These are phyloP conservation scores for Brachypterus glaber DNA, from an alignment of 2,888 invertebrate genomes.

Conservation along the genomic window DNA sequence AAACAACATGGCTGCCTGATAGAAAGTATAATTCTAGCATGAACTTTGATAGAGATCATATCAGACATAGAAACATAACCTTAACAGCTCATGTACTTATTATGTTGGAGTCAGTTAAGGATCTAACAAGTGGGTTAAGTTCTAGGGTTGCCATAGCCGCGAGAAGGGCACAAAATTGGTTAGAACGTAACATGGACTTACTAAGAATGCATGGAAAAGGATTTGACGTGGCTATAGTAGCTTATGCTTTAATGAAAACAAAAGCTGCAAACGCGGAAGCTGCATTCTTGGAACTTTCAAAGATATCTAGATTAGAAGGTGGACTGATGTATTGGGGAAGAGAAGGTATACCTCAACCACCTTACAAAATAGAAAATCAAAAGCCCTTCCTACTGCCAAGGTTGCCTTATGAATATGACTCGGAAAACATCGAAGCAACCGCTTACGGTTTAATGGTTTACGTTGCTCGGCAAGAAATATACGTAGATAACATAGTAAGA, in stretches of 20 bases:
- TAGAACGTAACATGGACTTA: conserved; percentile 73
- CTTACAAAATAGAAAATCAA: conserved; percentile 81
- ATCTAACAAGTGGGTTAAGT: conserved; percentile 61
- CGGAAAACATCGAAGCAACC: conserved; percentile 86
- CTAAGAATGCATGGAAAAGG: conserved; percentile 62
- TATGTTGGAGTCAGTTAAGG: conserved; percentile 74
- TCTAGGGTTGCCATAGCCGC: conserved; percentile 68
- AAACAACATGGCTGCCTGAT: conserved; percentile 78
- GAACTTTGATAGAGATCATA: conserved; percentile 43
- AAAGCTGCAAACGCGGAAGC: conserved; percentile 80
- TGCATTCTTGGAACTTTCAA: conserved; percentile 65
- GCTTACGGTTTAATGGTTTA: conserved; percentile 86
- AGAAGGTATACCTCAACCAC: conserved; percentile 67
- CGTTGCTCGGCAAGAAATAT: conserved; percentile 72
- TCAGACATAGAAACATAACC: conserved; percentile 69
- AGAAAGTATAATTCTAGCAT: conserved; percentile 75
- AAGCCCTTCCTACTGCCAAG: conserved; percentile 83
- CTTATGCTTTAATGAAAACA: conserved; percentile 75
- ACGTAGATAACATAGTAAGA: conserved; percentile 76
- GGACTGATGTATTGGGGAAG: conserved; percentile 82
- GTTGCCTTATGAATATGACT: conserved; percentile 78
- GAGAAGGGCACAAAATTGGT: conserved; percentile 64
- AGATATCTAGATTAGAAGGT: conserved; percentile 59
- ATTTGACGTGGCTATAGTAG: conserved; percentile 79
- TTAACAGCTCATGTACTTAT: conserved; percentile 91